Evolutionary conservation across 1,140 invertebrate species (phyloP).

Genomic region (Meloidogyne floridensis): DNA sequence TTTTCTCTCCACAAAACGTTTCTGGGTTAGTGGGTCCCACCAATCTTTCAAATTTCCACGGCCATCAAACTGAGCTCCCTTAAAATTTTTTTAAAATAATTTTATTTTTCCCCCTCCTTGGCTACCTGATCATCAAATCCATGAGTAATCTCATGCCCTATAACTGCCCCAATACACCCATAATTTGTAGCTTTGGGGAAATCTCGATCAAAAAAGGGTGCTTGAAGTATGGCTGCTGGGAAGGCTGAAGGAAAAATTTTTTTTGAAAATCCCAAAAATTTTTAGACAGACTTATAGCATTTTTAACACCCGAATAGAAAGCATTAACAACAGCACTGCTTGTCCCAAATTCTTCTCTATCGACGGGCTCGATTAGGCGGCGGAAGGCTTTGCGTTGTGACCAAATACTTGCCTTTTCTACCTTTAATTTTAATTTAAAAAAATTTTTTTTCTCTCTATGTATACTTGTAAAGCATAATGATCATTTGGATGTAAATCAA

Average conservation of each 20-base stretch:
- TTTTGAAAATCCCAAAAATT: slow-evolving; percentile 22
- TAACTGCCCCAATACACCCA: slow-evolving; percentile 69
- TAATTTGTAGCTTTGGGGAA: slow-evolving; percentile 68
- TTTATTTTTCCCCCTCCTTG: slow-evolving; percentile 16
- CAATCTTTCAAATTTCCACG: slow-evolving; percentile 63
- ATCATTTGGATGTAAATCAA: slow-evolving; percentile 21
- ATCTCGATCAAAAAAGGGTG: slow-evolving; percentile 54
- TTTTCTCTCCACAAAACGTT: slow-evolving; percentile 42
- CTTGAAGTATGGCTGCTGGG: slow-evolving; percentile 59
- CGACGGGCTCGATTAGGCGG: slow-evolving; percentile 45
- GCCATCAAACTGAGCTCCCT: slow-evolving; percentile 63
- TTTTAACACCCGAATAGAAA: slow-evolving; percentile 55
- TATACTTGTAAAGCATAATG: background rate
- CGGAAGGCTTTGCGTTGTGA: slow-evolving; percentile 54
- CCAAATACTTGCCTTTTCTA: slow-evolving; percentile 48
- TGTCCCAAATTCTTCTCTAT: slow-evolving; percentile 49
- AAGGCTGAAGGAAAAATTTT: slow-evolving; percentile 26
- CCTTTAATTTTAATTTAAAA: slow-evolving; percentile 35
- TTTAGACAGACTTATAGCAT: slow-evolving; percentile 50
- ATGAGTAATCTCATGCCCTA: slow-evolving; percentile 69
- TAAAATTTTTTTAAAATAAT: background rate
- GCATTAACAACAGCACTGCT: slow-evolving; percentile 52
- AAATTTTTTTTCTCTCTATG: background rate
- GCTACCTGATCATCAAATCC: slow-evolving; percentile 67
- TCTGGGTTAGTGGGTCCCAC: slow-evolving; percentile 65